Percentiles rank a stretch among this genome's conserved stretches.
Conservation (phyloP, 2,113 vertebrate genomes). For the Dinomys branickii region DNA sequence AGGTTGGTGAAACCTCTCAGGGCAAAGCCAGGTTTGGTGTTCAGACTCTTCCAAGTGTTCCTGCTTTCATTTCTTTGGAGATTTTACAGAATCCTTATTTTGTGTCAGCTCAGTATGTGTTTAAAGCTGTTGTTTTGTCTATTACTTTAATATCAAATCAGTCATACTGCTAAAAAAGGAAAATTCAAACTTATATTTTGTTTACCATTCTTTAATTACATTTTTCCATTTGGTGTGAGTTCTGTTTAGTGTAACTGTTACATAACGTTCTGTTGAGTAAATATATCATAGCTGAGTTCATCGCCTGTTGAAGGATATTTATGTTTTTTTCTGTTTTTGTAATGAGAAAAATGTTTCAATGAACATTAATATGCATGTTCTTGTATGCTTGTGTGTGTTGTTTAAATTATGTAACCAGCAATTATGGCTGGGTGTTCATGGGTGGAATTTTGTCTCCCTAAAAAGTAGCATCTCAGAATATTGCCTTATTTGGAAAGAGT, state of each 20-base stretch:
- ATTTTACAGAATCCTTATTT: constrained; percentile 19
- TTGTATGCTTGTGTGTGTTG: neutral
- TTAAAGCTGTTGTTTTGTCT: neutral
- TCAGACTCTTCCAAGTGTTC: neutral
- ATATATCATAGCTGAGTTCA: neutral
- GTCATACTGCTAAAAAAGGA: neutral
- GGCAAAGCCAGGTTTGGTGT: neutral
- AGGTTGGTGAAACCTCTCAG: neutral
- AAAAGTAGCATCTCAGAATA: neutral
- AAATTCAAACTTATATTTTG: neutral
- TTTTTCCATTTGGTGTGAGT: neutral
- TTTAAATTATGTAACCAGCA: neutral
- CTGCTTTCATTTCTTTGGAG: neutral
- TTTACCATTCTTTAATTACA: neutral
- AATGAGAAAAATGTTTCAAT: neutral
- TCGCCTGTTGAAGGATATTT: neutral
- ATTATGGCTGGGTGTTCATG: neutral
- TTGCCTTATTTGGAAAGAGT: neutral
- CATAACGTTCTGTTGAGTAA: neutral
- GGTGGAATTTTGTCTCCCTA: neutral
- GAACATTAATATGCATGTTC: neutral
- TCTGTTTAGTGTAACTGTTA: neutral
- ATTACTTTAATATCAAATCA: neutral
- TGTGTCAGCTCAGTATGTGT: neutral
- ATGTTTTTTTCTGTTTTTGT: neutral